Conservation (phyloP, 2,797 vertebrate genomes). For the Salmo trutta region DNA sequence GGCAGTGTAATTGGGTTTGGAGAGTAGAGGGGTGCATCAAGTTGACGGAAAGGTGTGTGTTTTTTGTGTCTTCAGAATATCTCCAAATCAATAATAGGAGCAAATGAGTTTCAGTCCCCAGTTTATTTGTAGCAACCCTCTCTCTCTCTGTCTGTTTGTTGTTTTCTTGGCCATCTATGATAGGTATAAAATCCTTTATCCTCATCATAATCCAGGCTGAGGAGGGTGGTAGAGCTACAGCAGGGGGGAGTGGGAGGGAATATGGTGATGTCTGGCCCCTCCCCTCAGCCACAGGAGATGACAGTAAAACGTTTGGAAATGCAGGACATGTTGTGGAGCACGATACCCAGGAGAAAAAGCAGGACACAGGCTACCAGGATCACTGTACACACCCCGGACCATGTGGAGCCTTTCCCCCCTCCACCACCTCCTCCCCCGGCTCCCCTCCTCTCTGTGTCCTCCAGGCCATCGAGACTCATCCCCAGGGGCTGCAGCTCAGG, state of each 20-base stretch:
- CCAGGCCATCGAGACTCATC: constrained; percentile 53
- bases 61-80: constrained; percentile 2
- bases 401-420: constrained; percentile 86
- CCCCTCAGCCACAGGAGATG: constrained; percentile 92
- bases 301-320: constrained; percentile 98
- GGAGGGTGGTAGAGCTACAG: constrained; percentile 29
- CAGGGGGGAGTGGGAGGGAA: too few relatives aligned
- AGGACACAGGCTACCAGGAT: constrained; percentile 94
- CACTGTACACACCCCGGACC: constrained; percentile 95
- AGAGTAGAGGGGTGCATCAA: constrained; percentile 7
- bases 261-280: constrained; percentile 35
- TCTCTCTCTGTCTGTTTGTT: constrained; percentile 15
- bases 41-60: constrained; percentile 27
- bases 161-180: constrained; percentile 39
- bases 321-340: constrained; percentile 99
- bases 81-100: constrained; percentile 67
- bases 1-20: neutral
- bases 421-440: constrained; percentile 72
- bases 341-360: constrained; percentile 93
- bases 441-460: constrained; percentile 70
- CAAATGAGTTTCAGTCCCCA: neutral
- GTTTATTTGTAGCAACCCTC: constrained; percentile 59
- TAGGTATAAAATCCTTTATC: constrained; percentile 42
- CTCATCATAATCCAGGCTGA: constrained; percentile 33
- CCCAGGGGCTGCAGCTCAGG: constrained; percentile 84